These are phyloP conservation scores for Sogatella furcifera DNA, from an alignment of 1,140 invertebrate genomes.

Conservation along the genomic window DNA sequence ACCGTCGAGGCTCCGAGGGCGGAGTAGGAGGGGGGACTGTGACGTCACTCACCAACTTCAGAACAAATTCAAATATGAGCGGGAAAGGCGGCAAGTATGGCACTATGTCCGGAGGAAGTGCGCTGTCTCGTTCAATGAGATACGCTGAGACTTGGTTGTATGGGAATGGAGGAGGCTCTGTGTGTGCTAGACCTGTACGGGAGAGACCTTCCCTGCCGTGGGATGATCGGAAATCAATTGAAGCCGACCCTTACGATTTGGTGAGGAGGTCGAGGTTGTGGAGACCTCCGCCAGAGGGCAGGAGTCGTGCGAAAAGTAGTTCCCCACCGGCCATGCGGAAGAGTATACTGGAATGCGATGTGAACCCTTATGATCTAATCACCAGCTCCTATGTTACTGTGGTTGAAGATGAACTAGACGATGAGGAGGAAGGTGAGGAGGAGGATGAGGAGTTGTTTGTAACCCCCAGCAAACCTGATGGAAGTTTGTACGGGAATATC, in stretches of 20 bases:
- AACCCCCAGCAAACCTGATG: background rate
- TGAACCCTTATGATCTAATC: conserved; percentile 74
- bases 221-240: conserved; percentile 23
- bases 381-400: conserved; percentile 21
- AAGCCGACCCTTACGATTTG: conserved; percentile 63
- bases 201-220: conserved; percentile 17
- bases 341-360: conserved; percentile 72
- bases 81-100: conserved; percentile 21
- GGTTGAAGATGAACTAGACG: conserved; percentile 8
- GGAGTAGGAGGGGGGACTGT: too few relatives aligned
- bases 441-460: background rate
- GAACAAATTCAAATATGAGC: too few relatives aligned
- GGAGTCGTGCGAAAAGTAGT: conserved; percentile 46
- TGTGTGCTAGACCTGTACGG: conserved; percentile 31
- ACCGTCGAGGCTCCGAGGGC: too few relatives aligned
- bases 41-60: too few relatives aligned
- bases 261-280: conserved; percentile 61
- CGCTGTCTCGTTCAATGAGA: conserved; percentile 66
- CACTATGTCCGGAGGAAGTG: conserved; percentile 38
- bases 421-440: background rate
- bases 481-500: too few relatives aligned
- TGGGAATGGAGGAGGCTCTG: conserved; percentile 43
- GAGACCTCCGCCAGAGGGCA: conserved; percentile 40
- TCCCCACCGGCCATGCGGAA: conserved; percentile 38
- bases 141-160: conserved; percentile 75